Percentiles rank a stretch among this genome's conserved stretches.
phyloP scores from a whole-genome alignment of 2,797 vertebrate genomes.

The Ammospiza maritima region DNA sequence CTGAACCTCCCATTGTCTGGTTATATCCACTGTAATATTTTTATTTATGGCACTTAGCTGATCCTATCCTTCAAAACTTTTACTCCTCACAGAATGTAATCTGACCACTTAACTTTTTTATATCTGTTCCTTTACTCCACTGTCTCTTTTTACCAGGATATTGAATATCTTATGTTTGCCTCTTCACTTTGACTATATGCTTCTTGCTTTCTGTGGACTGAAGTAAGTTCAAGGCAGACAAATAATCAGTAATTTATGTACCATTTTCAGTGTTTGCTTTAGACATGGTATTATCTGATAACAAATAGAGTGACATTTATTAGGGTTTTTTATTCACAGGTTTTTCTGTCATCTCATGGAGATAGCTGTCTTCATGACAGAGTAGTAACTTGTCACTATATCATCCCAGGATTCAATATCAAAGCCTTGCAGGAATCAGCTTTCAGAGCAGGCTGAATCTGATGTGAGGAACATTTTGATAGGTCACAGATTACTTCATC shows the following conservation, averaged over 20 bases:
- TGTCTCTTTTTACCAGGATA: neutral
- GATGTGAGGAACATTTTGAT: neutral
- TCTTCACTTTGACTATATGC: neutral
- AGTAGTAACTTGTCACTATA: neutral
- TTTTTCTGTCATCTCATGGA: neutral
- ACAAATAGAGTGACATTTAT: neutral
- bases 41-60: neutral
- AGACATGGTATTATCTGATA: neutral
- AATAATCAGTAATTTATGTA: neutral
- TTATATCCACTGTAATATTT: neutral
- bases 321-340: neutral
- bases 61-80: neutral
- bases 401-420: neutral
- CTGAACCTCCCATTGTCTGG: neutral
- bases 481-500: neutral
- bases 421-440: neutral
- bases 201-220: neutral
- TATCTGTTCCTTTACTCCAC: neutral
- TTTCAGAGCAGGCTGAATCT: neutral
- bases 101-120: constrained; percentile 5
- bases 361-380: neutral
- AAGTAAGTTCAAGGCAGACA: neutral
- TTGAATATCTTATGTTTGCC: neutral
- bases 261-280: neutral
- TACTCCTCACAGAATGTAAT: neutral